Base-by-base conservation (phyloP, 2,888 invertebrate genomes). In the Hymenopus coronatus region DNA sequence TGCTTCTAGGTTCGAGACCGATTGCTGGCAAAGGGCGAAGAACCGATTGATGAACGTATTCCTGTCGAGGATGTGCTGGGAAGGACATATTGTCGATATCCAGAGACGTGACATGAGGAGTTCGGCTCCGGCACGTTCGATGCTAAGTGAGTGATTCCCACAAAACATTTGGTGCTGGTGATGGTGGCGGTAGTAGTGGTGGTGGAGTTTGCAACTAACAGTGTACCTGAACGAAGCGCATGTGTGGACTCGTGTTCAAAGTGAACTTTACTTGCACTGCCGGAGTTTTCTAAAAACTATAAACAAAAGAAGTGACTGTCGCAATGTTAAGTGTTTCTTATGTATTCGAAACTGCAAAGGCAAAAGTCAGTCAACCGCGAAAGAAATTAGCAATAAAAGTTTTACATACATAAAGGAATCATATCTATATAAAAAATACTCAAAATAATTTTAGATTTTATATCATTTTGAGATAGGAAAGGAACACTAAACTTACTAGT, bases 21-120 rank as follows among this genome's bases (percentile, higher is more conserved):
- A 91, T 94, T 95, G 94, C 94, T 94, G 90, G 93, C 93, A 88
- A 93, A 94, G 90, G 94, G 94, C 89, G 93, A 95, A 91, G 94
- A 94, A 91, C 95, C 95, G 40, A 93, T 94, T 91, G 95, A 95
- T 92, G 94, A 94, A 91, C 93, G 94, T 92, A 95, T 95, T 92
- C 95, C 95, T 90, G 93, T 94, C 90, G 94, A 94, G 92, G 95
- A 95, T 92, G 94, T 95, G 91, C 94, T 94, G 92, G 95, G 95
- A 90, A 93, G 94, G 91, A 94, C 94, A 91, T 95, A 95, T 92
- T 95, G 95, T 92, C 94, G 95, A 91, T 95, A 89, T 85, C 91
- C 91, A 28, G 89, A 90, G 70, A 90, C 91, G 88, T 91, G 91
- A 91, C 90, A 87, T 46, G 54, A 70, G 54, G 54, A 70, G 25